Percentiles rank a stretch among this genome's conserved stretches.
Evolutionary conservation across 2,797 vertebrate species (phyloP).

Genomic region (Crocidura indochinensis): DNA sequence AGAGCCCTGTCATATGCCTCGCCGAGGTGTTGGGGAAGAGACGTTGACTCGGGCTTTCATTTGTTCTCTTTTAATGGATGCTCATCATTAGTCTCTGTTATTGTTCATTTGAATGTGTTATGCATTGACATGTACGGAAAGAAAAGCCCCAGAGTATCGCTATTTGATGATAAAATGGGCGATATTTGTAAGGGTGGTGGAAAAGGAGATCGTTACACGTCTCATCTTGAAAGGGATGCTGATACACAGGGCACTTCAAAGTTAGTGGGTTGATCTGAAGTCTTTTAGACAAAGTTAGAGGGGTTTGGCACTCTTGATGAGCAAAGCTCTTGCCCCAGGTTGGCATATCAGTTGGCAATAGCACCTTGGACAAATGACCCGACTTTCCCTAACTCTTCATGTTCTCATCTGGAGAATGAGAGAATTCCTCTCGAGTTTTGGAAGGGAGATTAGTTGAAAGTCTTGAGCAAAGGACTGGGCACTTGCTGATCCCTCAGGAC

Average conservation of each 20-base stretch:
- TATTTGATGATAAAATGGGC: constrained; percentile 43
- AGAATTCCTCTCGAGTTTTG: too few species aligned
- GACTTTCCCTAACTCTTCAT: neutral
- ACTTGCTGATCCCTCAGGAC: rapidly evolving
- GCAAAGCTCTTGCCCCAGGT: neutral
- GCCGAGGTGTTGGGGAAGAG: constrained; percentile 74
- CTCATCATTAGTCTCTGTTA: constrained; percentile 56
- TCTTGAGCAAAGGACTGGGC: neutral
- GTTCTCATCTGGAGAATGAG: constrained; percentile 14
- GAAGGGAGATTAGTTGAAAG: neutral
- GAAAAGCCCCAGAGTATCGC: neutral
- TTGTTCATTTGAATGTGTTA: constrained; percentile 81
- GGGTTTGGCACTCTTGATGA: neutral
- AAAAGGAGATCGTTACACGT: neutral
- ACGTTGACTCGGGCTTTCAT: constrained; percentile 67
- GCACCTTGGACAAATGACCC: neutral
- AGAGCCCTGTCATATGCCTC: constrained; percentile 66
- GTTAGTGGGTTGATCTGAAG: neutral
- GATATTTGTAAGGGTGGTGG: neutral
- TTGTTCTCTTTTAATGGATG: constrained; percentile 69
- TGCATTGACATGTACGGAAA: constrained; percentile 33
- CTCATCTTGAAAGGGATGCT: neutral
- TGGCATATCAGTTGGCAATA: neutral
- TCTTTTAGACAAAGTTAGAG: neutral
- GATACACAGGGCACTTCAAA: neutral